phyloP scores from a whole-genome alignment of 2,888 invertebrate species.

The Sphaerophoria rueppellii region DNA sequence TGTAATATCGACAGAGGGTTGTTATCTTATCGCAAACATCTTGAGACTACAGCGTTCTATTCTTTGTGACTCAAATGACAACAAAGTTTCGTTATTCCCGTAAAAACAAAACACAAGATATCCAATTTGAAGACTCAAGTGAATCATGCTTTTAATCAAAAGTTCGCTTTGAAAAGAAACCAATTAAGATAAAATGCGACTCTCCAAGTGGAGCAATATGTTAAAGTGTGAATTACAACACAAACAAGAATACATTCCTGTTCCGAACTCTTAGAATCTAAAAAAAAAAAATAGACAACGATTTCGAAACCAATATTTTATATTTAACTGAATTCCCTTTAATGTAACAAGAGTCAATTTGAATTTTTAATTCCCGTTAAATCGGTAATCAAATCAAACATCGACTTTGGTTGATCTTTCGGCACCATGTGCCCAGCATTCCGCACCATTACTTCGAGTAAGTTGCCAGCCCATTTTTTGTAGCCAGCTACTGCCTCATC shows the following conservation, averaged over 20 bases:
- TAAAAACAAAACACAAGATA: background rate
- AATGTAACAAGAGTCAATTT: background rate
- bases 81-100: background rate
- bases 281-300: background rate
- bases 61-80: background rate
- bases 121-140: constrained; percentile 10
- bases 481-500: constrained; percentile 87
- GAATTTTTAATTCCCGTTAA: constrained; percentile 81
- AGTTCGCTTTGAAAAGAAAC: constrained; percentile 6
- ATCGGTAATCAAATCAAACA: constrained; percentile 87
- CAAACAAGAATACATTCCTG: too few species aligned
- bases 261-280: background rate
- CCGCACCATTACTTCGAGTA: constrained; percentile 89
- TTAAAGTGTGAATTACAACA: background rate
- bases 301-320: background rate
- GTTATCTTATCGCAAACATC: constrained; percentile 47
- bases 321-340: background rate
- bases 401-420: constrained; percentile 90
- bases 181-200: constrained; percentile 42
- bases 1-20: constrained; percentile 1
- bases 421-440: constrained; percentile 93
- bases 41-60: background rate
- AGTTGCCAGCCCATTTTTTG: constrained; percentile 87
- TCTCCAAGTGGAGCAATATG: background rate
- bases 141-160: constrained; percentile 17